Evolutionary conservation across 1,140 invertebrate species (phyloP), one percentile per base, ranked within the genome.

Genomic region (Medauroidea extradentata): DNA sequence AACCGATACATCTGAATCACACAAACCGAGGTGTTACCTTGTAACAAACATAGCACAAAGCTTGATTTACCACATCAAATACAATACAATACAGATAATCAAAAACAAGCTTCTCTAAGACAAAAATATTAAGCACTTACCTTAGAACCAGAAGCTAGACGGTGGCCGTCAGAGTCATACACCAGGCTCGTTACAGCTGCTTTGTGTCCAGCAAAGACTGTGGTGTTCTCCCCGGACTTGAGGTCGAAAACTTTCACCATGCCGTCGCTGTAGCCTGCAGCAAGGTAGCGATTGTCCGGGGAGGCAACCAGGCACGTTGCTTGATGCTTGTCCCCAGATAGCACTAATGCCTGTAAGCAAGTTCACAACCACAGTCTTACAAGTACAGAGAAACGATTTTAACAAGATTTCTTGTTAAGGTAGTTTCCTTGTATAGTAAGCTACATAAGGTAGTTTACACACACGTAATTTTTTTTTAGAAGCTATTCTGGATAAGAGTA

Each of bases 241-340:
- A 86, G 75, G 71, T 92, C 85, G 74, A 90, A 98, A 1, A 94
- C 80, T 72, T 89, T 87, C 0, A 99, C 81, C 52, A 84, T 85
- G 9, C 96, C 96, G 83, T 98, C 91, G 4, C 82, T 76, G 75
- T 97, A 98, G 11, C 96, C 97, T 46, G 90, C 91, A 16, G 95
- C 94, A 64, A 99, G 75, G 60, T 89, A 83, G 55, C 84, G 77
- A 43, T 85, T 85, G 69, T 87, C 84, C 0, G 87, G 85, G 58
- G 85, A 91, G 4, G 84, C 80, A 58, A 81, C 81, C 54, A 95
- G 74, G 29, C 77, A 78, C 3, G 90, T 90, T 1, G 93, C 92
- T 64, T 85, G 81, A 44, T 83, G 76, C 67, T 90, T 91, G 56
- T 92, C 91, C 19, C 90, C 89, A 4, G 81, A 79, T 38, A 92